Evolutionary conservation across 2,113 vertebrate genomes (phyloP), one percentile per base, ranked within the genome.

Genomic region (Podilymbus podiceps): DNA sequence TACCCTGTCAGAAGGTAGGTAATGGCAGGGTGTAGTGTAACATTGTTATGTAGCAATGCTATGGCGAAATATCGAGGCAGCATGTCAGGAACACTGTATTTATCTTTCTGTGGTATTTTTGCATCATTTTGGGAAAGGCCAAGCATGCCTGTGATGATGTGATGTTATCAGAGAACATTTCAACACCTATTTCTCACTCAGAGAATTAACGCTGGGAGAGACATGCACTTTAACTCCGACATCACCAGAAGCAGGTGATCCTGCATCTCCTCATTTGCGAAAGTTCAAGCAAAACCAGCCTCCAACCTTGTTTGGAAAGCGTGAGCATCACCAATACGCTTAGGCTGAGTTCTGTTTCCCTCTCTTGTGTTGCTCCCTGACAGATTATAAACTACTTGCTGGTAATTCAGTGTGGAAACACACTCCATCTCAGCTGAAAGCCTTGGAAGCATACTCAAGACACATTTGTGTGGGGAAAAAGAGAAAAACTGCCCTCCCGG

Each of bases 21-120:
- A 95, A 91, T 93, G 76, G n/a, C 63, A 86, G 33, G 47, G 64
- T 64, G 55, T 22, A 46, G 40, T 56, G 12, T 47, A 78, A 72
- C 55, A 63, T 11, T 35, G 44, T n/a, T 83, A 58, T 50, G 50
- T 53, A 77, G 82, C 49, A 42, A 83, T 53, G 30, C 49, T 58
- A 12, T 6, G 19, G 66, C 49, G 75, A 88, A 82, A 76, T 73
- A 76, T 6, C 53, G 15, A 59, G 69, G 49, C 6, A 3, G 27
- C 15, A 8, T 42, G 49, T 64, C 74, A 79, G 50, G 49, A 94
- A 60, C 49, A 62, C 38, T 71, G 49, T 89, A 60, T 89, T 94
- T 94, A 87, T 90, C 76, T 94, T 94, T 84, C 88, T 68, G 64
- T n/a, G 52, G 52, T 66, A 38, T 89, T 96, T 96, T 90, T 94